These are phyloP conservation scores for Porites cylindrica DNA, from an alignment of 92 coral and sea anemone species.

Conservation along the genomic window DNA sequence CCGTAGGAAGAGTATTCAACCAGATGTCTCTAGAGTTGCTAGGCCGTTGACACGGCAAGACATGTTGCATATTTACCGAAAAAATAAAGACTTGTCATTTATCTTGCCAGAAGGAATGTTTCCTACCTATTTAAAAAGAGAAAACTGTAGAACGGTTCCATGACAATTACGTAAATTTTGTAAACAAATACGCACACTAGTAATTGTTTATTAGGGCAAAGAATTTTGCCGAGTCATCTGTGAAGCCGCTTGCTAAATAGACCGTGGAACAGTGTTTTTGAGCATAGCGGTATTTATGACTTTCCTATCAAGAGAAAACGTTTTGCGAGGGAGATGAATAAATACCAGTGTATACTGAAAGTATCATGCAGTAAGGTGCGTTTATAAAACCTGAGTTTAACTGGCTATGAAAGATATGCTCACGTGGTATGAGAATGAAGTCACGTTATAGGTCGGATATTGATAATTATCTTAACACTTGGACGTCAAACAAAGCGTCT, in stretches of 20 bases:
- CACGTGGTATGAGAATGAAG: neutral
- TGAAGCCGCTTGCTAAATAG: conserved; percentile 9
- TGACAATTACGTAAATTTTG: neutral
- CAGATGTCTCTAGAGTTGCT: too few relatives aligned
- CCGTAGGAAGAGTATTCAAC: neutral
- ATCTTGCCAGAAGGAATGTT: neutral
- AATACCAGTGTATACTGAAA: neutral
- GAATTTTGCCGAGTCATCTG: neutral
- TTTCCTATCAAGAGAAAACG: neutral
- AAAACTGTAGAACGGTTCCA: neutral
- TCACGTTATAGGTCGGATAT: conserved; percentile 39
- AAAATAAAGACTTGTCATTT: too few relatives aligned
- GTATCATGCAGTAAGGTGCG: neutral
- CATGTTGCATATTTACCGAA: too few relatives aligned
- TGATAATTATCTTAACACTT: neutral
- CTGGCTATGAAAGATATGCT: neutral
- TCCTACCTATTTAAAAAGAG: neutral
- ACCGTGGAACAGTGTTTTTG: neutral
- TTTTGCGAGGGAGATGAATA: neutral
- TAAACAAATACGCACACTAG: neutral
- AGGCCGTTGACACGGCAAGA: conserved; percentile 11
- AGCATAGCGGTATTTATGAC: neutral
- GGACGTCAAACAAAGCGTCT: neutral
- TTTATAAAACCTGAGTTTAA: neutral
- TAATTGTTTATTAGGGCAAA: neutral